Evolutionary conservation across 2,888 invertebrate species (phyloP), one percentile per base, ranked within the genome.

Genomic region (Thereva nobilitata): DNA sequence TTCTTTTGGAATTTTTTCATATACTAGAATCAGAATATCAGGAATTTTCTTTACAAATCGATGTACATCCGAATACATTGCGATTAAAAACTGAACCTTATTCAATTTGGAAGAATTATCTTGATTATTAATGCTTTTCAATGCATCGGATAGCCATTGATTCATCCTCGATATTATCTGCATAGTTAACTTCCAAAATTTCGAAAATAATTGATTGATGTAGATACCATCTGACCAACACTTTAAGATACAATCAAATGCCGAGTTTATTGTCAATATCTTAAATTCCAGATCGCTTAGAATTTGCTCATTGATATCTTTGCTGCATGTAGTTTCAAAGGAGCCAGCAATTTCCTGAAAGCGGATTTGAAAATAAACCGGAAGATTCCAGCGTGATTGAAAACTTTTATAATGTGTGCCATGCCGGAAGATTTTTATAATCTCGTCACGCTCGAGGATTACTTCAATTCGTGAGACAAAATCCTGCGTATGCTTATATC

Each of bases 331-430:
- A 9, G 35, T 67, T 23, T 73, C 73, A 5, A 73, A 12, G 1
- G 50, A 82, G 75, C 89, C 89, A 70, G 91, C 92, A 77, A 95
- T 91, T 81, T 94, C 90, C 82, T 96, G 96, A 82, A 95, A 96
- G 72, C 95, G 86, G 52, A 80, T 80, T 83, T 97, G 96, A 79
- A 94, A 97, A 81, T 97, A 97, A n/a, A 97, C 95, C 8, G 95
- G 92, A 59, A 97, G 83, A 81, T 96, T 97, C 92, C 96, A 97
- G 73, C 92, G 88, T 71, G 88, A 87, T 72, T 93, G 86, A 76
- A 95, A 93, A 70, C 86, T 88, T 74, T 87, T 87, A 76, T 91
- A 94, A 71, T 90, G 88, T 1, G 85, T 79, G 75, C 92, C 88
- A 64, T 84, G 82, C 71, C 86, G 84, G 64, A 94, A 84, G 35